phyloP scores from a whole-genome alignment of 2,113 vertebrate genomes.

The Ammodytes marinus region DNA sequence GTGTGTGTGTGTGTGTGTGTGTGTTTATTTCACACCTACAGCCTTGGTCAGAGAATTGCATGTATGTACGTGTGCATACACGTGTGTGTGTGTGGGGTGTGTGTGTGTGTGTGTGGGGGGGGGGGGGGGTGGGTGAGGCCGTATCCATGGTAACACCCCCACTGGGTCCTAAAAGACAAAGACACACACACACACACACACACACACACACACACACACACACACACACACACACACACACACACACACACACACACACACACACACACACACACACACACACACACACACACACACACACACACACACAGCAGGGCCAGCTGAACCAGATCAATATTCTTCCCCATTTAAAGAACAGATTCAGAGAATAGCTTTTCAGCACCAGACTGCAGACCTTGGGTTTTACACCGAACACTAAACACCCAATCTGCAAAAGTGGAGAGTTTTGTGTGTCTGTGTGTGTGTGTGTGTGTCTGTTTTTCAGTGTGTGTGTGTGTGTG shows the following conservation, averaged over 20 bases:
- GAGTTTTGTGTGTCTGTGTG: slow-evolving; percentile 9
- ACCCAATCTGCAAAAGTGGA: slow-evolving; percentile 76
- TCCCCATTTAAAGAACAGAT: slow-evolving; percentile 99
- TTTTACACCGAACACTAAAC: slow-evolving; percentile 77
- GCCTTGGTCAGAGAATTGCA: slow-evolving; percentile 9
- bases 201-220: slow-evolving; percentile 63
- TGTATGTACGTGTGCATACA: slow-evolving; percentile 16
- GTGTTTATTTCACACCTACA: slow-evolving; percentile 21
- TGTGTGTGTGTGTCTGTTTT: no score
- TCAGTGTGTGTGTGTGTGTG: no score
- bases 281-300: slow-evolving; percentile 62
- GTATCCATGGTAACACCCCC: slow-evolving; percentile 83
- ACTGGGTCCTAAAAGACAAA: slow-evolving; percentile 80
- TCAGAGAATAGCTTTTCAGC: slow-evolving; percentile 97
- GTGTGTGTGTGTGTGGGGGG: slow-evolving; percentile 17
- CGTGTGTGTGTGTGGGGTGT: slow-evolving; percentile 24
- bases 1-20: slow-evolving; percentile 26
- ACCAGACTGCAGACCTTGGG: slow-evolving; percentile 87
- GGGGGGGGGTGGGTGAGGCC: slow-evolving; percentile 57
- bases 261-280: slow-evolving; percentile 42
- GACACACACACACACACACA: slow-evolving; percentile 59
- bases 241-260: slow-evolving; percentile 44
- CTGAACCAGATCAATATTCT: slow-evolving; percentile 99
- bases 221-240: slow-evolving; percentile 73
- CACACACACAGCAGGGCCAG: slow-evolving; percentile 88